Conservation (phyloP, 2,113 vertebrate species). For the Rynchops niger region DNA sequence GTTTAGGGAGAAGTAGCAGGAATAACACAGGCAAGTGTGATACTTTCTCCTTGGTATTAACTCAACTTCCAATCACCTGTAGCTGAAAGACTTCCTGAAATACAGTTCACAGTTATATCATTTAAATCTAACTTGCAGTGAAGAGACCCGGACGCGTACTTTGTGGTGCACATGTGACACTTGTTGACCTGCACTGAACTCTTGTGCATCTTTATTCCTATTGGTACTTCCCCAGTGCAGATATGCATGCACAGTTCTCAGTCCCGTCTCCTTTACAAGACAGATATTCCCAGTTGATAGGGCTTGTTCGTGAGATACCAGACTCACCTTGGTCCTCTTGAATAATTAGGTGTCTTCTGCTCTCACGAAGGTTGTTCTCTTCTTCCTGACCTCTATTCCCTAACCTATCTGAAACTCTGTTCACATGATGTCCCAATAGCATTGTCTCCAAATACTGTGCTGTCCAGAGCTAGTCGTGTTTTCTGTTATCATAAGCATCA, state of each 20-base stretch:
- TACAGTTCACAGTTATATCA: not conserved
- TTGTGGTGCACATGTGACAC: accelerated
- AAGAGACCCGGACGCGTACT: not conserved
- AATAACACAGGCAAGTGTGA: not conserved
- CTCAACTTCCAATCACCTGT: not conserved
- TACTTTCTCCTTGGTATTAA: not conserved
- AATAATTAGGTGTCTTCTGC: not conserved
- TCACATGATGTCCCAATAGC: not conserved
- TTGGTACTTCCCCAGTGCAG: not conserved
- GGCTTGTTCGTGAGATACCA: not conserved
- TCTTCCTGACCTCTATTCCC: not conserved
- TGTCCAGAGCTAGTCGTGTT: not conserved
- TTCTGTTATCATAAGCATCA: not conserved
- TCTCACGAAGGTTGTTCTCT: not conserved
- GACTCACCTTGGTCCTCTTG: not conserved
- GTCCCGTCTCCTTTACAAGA: not conserved
- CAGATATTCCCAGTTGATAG: not conserved
- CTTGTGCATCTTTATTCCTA: not conserved
- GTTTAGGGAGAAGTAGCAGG: not conserved
- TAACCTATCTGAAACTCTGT: not conserved
- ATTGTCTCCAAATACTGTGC: not conserved
- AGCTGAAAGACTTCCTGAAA: not conserved
- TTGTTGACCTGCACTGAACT: not conserved
- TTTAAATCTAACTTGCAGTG: not conserved
- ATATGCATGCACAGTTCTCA: not conserved